These are phyloP conservation scores for Brachymystax lenok DNA, from an alignment of 2,797 vertebrate genomes.

Conservation along the genomic window DNA sequence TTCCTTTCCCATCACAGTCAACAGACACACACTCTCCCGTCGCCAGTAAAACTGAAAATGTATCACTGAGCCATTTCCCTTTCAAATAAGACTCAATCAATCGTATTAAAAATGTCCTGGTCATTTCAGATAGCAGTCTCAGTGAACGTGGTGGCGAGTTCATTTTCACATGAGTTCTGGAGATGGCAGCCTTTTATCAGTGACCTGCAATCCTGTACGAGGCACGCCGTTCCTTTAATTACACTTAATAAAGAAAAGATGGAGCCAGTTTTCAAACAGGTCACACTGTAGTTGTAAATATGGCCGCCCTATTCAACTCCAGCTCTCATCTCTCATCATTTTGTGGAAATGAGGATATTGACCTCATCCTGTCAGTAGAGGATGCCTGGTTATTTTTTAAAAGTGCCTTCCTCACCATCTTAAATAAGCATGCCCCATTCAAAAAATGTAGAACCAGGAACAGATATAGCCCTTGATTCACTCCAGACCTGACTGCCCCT, in stretches of 20 bases:
- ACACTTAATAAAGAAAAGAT: conserved; percentile 5
- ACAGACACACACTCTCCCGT: neutral
- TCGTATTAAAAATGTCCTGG: neutral
- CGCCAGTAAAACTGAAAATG: neutral
- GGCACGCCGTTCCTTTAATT: conserved; percentile 7
- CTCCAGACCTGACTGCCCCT: no score
- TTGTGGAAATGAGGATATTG: no score
- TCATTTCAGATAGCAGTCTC: conserved; percentile 7
- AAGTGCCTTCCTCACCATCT: no score
- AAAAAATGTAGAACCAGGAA: no score
- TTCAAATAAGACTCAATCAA: neutral
- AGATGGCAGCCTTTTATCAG: neutral
- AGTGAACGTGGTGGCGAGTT: neutral
- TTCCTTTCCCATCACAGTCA: neutral
- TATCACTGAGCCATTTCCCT: neutral
- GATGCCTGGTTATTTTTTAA: no score
- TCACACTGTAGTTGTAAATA: conserved; percentile 39
- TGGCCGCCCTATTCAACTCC: neutral
- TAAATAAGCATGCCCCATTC: no score
- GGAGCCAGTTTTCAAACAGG: conserved; percentile 1
- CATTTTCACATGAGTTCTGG: conserved; percentile 4
- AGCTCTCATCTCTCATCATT: no score
- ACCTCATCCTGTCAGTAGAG: no score
- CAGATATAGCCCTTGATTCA: no score
- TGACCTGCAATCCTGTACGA: neutral